Conservation (phyloP, 2,797 vertebrate species). For the Echeneis naucrates region DNA sequence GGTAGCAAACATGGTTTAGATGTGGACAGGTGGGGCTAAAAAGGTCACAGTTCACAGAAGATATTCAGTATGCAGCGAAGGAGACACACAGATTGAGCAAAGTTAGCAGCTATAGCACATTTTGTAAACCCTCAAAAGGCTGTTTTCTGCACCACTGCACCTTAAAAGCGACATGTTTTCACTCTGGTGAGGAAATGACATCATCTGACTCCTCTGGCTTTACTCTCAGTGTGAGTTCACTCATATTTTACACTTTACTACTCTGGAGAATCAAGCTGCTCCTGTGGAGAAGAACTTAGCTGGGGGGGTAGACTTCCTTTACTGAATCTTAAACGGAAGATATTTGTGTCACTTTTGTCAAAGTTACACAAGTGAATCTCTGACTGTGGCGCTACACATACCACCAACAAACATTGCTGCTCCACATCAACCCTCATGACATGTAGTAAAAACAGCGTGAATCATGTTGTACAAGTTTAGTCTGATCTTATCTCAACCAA, state of each 20-base stretch:
- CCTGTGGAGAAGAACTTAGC: neutral
- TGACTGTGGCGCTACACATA: neutral
- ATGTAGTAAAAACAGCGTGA: no score
- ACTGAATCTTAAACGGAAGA: no score
- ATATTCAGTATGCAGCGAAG: neutral
- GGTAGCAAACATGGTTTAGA: neutral
- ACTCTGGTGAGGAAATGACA: conserved; percentile 54
- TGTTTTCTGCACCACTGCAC: conserved; percentile 29
- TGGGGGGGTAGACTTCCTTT: neutral
- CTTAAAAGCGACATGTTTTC: conserved; percentile 51
- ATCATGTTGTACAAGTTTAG: neutral
- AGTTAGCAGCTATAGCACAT: neutral
- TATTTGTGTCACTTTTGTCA: neutral
- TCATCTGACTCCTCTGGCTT: conserved; percentile 40
- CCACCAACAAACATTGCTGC: no score
- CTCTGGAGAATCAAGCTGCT: conserved; percentile 16
- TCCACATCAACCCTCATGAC: neutral
- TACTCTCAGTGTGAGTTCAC: conserved; percentile 39
- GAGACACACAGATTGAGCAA: neutral
- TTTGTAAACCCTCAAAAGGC: conserved; percentile 14
- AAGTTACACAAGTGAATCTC: neutral
- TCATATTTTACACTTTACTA: conserved; percentile 33
- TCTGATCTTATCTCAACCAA: neutral
- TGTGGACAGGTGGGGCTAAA: neutral
- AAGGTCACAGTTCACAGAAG: conserved; percentile 27